Evolutionary conservation across 2,797 vertebrate genomes (phyloP), one percentile per base, ranked within the genome.

Genomic region (Betta splendens): DNA sequence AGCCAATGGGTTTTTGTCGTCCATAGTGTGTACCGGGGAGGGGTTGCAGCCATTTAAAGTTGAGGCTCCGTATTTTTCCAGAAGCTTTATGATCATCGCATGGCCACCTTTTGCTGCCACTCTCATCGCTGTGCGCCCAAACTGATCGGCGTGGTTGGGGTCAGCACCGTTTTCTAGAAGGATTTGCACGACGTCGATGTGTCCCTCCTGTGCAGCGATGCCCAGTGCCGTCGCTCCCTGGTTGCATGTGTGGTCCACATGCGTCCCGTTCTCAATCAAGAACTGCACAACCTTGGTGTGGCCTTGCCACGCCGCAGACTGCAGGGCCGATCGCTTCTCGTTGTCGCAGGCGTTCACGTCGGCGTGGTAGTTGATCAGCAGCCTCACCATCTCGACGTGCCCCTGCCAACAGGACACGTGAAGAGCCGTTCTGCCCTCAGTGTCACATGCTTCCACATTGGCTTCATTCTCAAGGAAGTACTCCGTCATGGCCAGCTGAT

Each of bases 371-470:
- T 94, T 94, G 21, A 98, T 91, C 63, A 99, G 92, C 83, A 95
- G 86, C 74, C 94, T 92, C 40, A 97, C 96, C 95, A 98, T 98
- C 70, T 99, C 97, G 61, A 95, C 52, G 18, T 99, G 98, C 36
- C 98, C 98, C 85, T 98, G 97, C 98, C 98, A 99, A 89, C 97
- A 98, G 81, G 97, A 98, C 65, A 98, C 98, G 11, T 99, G 98
- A 38, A 99, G 96, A 0, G 96, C 97, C 0, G 97, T 99, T 75
- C 98, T 92, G 15, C 98, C 98, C 85, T 99, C 98, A 0, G 93
- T 91, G 85, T 99, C 98, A 7, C 92, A 93, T 0, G 94, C 95
- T 84, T 99, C 98, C 25, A 97, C 95, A 0, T 99, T 94, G 4
- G 98, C 98, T 38, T 94, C 94, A 2, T 95, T 97, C 89, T 99